Base-by-base conservation (phyloP, 2,113 vertebrate genomes). In the Clarias gariepinus region DNA sequence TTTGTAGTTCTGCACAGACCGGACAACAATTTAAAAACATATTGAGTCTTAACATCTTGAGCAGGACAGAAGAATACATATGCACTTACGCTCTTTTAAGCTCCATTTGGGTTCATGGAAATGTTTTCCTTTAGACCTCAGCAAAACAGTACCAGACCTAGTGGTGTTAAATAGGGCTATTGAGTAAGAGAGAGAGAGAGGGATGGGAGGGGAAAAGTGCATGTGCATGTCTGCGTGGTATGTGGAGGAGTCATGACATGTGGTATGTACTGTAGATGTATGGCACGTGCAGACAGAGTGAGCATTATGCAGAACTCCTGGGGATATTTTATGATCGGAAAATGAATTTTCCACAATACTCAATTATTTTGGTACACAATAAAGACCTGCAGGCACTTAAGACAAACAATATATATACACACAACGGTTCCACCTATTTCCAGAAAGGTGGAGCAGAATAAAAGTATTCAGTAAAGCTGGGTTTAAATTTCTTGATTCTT, bases 1-100 rank as follows among this genome's bases (percentile, higher is more conserved):
- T 80, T 89, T 41, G 30, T 16, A 41, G 89, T 85, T 87, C 92
- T 90, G 87, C 81, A 90, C 90, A 87, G 60, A 90, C 89, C 84
- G 87, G 76, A 82, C 81, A 73, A 55, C 10, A 4, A 18, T 1
- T n/a, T 47, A 47, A 28, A 80, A 74, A 87, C 57, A 36, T 77
- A 80, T 84, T 71, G 52, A 64, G 64, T 87, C 41, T 89, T 69
- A 86, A 86, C 83, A 73, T 23, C 28, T 11, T 15, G 18, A 30
- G 55, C 61, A 80, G 63, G 30, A 33, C 47, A 36, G n/a, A 73
- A 63, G 36, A 4, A 30, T 53, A 85, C 36, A 57, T 41, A 64
- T 57, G 66, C 23, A 57, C 10, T 82, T 84, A 23, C 18, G 30
- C 58, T 77, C 21, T 61, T 83, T 82, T 61, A 63, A 12, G 76